Evolutionary conservation across 2,113 vertebrate genomes (phyloP), one percentile per base, ranked within the genome.

Genomic region (Silurus glanis): DNA sequence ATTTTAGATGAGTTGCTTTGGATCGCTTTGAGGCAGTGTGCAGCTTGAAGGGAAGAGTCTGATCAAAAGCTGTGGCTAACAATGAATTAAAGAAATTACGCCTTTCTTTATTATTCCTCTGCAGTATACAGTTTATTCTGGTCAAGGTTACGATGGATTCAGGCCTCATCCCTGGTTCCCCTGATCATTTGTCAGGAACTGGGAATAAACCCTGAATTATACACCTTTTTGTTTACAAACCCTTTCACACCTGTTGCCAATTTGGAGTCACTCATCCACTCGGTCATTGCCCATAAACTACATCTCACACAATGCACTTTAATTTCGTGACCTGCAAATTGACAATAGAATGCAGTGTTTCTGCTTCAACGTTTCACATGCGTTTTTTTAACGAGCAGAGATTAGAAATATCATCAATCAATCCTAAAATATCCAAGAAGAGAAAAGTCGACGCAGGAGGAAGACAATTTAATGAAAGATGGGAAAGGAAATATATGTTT

Each of bases 401-500:
- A 37, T n/a, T n/a, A n/a, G n/a, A n/a, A n/a, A n/a, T n/a, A n/a
- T n/a, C n/a, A n/a, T n/a, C n/a, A n/a, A n/a, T n/a, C n/a, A n/a
- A n/a, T n/a, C n/a, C n/a, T n/a, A n/a, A n/a, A n/a, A n/a, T n/a
- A n/a, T n/a, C n/a, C n/a, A n/a, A n/a, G 23, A 89, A 90, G 21
- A 25, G 72, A 85, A 87, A 89, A 69, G 7, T 72, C 84, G 67
- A 90, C 66, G 75, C 86, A 51, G 86, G 83, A 2, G 81, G 80
- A 83, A 74, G 74, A 19, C 85, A 13, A 6, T 89, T 87, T 89
- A 56, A 89, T 14, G 79, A 88, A n/a, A 80, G 72, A 79, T 82
- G 76, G 67, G 82, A 85, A 82, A 14, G 82, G 9, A 67, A 88
- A 86, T 81, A 87, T 28, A 80, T 87, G 85, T 87, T 89, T 75